phyloP scores from a whole-genome alignment of 2,797 vertebrate species.

The Clarias laeviceps region DNA sequence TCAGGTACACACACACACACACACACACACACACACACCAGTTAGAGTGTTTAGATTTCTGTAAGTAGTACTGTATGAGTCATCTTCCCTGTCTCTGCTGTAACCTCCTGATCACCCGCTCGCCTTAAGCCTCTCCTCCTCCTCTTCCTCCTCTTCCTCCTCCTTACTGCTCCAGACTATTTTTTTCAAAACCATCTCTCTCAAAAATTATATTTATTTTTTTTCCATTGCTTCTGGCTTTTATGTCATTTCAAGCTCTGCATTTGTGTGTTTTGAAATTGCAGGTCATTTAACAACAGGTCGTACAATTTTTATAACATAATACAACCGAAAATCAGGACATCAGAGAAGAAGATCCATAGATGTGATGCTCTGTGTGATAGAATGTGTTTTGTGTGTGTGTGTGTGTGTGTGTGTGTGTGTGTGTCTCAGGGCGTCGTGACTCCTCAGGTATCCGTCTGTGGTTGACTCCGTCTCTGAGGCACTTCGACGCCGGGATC shows the following conservation, averaged over 20 bases:
- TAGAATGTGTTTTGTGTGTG: not conserved
- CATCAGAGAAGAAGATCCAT: too few relatives aligned
- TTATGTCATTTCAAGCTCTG: not conserved
- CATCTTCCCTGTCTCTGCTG: conserved; percentile 11
- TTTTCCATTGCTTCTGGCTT: not conserved
- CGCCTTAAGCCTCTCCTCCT: not conserved
- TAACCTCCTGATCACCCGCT: not conserved
- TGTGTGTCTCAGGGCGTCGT: conserved; percentile 69
- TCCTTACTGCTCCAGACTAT: not conserved
- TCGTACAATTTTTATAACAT: not conserved
- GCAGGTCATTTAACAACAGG: not conserved
- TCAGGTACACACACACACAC: conserved; percentile 71
- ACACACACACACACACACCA: conserved; percentile 29
- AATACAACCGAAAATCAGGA: not conserved
- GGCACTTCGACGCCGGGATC: conserved; percentile 85
- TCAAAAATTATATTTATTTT: not conserved
- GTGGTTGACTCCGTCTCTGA: conserved; percentile 81
- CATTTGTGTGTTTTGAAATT: not conserved
- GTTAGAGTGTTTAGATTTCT: not conserved
- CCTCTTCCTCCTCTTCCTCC: not conserved
- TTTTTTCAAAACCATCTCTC: not conserved
- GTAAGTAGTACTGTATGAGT: conserved; percentile 1
- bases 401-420: not conserved
- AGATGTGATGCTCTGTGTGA: not conserved
- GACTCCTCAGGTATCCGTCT: conserved; percentile 93